These are phyloP conservation scores for Trichomycterus rosablanca DNA, from an alignment of 2,113 vertebrate species.

Conservation along the genomic window DNA sequence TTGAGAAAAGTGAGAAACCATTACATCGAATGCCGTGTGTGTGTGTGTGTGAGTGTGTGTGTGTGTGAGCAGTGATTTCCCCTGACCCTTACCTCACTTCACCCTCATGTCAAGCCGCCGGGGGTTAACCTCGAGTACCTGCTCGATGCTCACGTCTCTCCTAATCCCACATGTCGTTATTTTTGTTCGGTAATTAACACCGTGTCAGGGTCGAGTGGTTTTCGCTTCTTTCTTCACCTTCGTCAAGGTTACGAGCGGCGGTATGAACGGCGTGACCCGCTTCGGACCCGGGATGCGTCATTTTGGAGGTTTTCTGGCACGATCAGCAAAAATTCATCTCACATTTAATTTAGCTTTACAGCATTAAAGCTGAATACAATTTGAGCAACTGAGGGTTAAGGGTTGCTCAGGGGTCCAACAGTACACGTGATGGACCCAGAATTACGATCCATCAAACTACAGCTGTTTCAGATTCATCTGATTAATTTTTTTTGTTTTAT, in stretches of 20 bases:
- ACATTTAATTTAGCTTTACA: too few relatives aligned
- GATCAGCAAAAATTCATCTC: too few relatives aligned
- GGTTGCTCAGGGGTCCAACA: too few relatives aligned
- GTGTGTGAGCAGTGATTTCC: neutral
- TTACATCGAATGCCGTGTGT: constrained; percentile 2
- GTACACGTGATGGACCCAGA: too few relatives aligned
- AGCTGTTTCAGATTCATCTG: too few relatives aligned
- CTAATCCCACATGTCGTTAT: neutral
- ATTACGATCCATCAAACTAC: too few relatives aligned
- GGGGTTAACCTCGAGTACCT: neutral
- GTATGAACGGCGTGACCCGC: neutral
- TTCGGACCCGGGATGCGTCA: too few relatives aligned
- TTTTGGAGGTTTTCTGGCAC: too few relatives aligned
- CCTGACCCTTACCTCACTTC: neutral
- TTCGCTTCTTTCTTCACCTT: neutral
- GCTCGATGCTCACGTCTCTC: neutral
- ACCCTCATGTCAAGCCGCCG: neutral
- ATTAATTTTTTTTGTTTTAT: too few relatives aligned
- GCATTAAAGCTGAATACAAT: too few relatives aligned
- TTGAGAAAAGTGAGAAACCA: constrained; percentile 10
- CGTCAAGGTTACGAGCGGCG: neutral
- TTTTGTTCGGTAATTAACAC: constrained; percentile 26
- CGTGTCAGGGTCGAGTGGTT: neutral
- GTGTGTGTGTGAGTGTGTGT: neutral
- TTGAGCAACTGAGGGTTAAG: too few relatives aligned